Evolutionary conservation across 2,797 vertebrate genomes (phyloP), one percentile per base, ranked within the genome.

Genomic region (Chelonia mydas): DNA sequence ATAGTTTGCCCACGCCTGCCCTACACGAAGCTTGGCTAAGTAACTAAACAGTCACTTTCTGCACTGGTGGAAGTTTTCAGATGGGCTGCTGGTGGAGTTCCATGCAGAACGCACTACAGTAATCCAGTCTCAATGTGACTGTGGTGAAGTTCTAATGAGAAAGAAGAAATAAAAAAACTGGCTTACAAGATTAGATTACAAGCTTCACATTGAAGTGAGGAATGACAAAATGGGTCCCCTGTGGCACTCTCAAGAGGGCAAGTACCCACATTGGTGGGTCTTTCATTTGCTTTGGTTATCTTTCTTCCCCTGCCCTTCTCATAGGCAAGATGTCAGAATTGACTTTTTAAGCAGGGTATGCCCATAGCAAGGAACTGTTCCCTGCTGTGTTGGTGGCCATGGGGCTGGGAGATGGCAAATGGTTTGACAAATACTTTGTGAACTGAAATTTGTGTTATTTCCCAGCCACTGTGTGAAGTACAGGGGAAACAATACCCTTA

Each of bases 381-480:
- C 61, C 11, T 19, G 61, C 17, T 68, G 33, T 37, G n/a, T 37
- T 16, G 31, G 19, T 68, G n/a, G n/a, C n/a, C 65, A 68, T 37
- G 17, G n/a, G n/a, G 7, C 0, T 12, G 6, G 77, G 50, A 47
- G n/a, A 11, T 25, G 13, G 5, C 4, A 6, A 1, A 47, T 0
- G 17, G 3, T 47, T 12, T 89, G 3, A 19, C 8, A 77, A 51
- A 89, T 49, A 49, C 47, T 93, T 89, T 5, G 88, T 89, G 96
- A 97, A 97, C 81, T 23, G 93, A 97, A 97, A 97, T 74, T 68
- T 13, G 3, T 4, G 23, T 41, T 89, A 21, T 47, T 93, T 96
- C 88, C 83, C 57, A 57, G 45, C 78, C 87, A 61, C 74, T 55
- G 3, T 15, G 33, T n/a, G 53, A 54, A 83, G 83, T 0, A 0